Evolutionary conservation across 2,888 invertebrate species (phyloP).

Genomic region (Zaprionus bogoriensis): DNA sequence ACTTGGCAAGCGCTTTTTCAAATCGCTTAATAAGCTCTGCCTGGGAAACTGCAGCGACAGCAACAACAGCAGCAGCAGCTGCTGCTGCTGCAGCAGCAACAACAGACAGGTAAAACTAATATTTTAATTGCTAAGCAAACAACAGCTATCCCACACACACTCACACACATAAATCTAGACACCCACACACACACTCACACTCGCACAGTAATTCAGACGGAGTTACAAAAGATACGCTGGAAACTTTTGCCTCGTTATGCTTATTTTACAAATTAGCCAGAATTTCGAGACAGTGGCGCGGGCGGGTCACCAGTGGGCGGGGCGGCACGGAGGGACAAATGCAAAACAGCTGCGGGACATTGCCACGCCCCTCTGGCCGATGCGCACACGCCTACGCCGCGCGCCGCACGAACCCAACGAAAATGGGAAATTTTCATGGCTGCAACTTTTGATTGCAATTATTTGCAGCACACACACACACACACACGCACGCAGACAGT

Average conservation of each 20-base stretch:
- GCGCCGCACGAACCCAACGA: conserved; percentile 11
- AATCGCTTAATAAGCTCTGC: conserved; percentile 43
- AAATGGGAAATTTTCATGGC: conserved; percentile 39
- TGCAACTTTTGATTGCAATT: conserved; percentile 75
- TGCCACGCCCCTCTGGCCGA: conserved; percentile 27
- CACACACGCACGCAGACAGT: conserved; percentile 3
- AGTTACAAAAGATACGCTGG: conserved; percentile 12
- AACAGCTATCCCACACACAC: conserved; percentile 23
- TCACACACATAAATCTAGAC: conserved; percentile 1
- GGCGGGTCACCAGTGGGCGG: neutral
- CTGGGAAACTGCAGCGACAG: neutral
- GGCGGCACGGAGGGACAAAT: conserved; percentile 6
- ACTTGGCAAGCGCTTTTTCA: conserved; percentile 27
- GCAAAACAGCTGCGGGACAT: conserved; percentile 31
- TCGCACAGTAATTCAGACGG: neutral
- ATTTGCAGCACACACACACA: conserved; percentile 57
- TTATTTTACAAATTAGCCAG: conserved; percentile 67
- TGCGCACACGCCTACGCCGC: neutral
- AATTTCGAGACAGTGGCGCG: conserved; percentile 33
- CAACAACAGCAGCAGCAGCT: conserved; percentile 2
- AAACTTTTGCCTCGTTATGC: conserved; percentile 46
- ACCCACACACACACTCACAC: neutral
- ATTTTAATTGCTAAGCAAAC: conserved; percentile 66
- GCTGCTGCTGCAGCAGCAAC: conserved; percentile 1
- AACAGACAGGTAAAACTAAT: conserved; percentile 51